A percentile compares a stretch with the other conserved stretches of the same genome.
Conservation (phyloP, 2,888 invertebrate genomes). For the Chrysopilus asiliformis region DNA sequence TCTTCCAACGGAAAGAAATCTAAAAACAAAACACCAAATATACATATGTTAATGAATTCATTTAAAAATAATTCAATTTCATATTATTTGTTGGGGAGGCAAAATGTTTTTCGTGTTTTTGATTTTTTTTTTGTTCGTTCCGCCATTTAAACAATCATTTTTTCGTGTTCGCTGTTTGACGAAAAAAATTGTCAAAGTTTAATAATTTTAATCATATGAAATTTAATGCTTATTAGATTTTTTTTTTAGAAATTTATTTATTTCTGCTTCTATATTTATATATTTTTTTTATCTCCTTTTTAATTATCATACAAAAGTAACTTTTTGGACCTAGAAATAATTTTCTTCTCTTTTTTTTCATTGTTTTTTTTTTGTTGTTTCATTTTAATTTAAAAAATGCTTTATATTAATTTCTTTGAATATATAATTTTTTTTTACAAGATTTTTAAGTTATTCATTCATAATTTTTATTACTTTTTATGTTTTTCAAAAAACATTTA, state of each 20-base stretch:
- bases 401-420: neutral
- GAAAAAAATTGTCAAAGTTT: slow-evolving; percentile 1
- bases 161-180: neutral
- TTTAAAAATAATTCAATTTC: slow-evolving; percentile 10
- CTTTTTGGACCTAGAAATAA: neutral
- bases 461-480: neutral
- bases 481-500: slow-evolving; percentile 3
- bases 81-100: neutral
- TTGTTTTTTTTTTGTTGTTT: neutral
- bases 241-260: neutral
- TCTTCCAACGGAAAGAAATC: too few relatives aligned
- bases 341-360: neutral
- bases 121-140: slow-evolving; percentile 1
- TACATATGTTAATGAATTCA: too few relatives aligned
- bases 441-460: neutral
- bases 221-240: slow-evolving; percentile 1
- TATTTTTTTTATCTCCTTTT: too few relatives aligned
- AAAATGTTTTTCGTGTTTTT: neutral
- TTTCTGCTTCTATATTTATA: neutral
- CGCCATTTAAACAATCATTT: slow-evolving; percentile 1
- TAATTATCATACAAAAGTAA: too few relatives aligned
- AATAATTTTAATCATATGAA: neutral
- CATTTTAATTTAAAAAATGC: slow-evolving; percentile 3
- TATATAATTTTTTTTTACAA: neutral
- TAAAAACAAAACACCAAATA: too few relatives aligned